Base-by-base conservation (phyloP, 2,113 vertebrate genomes). In the Deroptyus accipitrinus region DNA sequence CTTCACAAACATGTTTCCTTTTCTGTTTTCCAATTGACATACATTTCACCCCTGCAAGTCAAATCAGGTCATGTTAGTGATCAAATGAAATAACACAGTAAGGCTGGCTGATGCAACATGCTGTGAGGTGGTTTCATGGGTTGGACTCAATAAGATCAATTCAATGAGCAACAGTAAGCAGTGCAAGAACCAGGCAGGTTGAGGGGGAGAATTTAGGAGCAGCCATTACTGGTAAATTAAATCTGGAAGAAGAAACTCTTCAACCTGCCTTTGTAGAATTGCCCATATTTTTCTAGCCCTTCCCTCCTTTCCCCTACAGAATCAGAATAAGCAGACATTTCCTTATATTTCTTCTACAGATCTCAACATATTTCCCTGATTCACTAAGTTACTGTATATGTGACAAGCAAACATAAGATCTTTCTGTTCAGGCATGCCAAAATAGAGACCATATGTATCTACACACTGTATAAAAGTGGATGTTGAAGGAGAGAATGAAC, bases 161-260 rank as follows among this genome's bases (percentile, higher is more conserved):
- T 17, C 16, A 20, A 28, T 16, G 31, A 77, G 42, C 1, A 0
- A 48, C 31, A 30, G 41, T 14, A 27, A 62, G 24, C 15, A 20
- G 24, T 27, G 41, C 52, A 49, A 79, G 73, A 54, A 19, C 10
- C 62, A 46, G 1, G 3, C 31, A 18, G n/a, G 48, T 42, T 35
- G 4, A 28, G n/a, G n/a, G 8, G 24, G 2, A 1, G 9, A 6
- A 54, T 8, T 30, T 1, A 23, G 20, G 31, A 81, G 33, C 2
- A 6, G 25, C 9, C 28, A 30, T 23, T 41, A 11, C 6, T 62
- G 18, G 41, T 41, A 80, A 37, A 52, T 44, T 30, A 62, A 67
- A 14, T 13, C 18, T 2, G 77, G 70, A 63, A 62, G 18, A 2
- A 35, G 49, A 59, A 75, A 8, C 16, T 20, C 0, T n/a, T 73